Conservation (phyloP, 2,113 vertebrate genomes). For the Struthidea cinerea region DNA sequence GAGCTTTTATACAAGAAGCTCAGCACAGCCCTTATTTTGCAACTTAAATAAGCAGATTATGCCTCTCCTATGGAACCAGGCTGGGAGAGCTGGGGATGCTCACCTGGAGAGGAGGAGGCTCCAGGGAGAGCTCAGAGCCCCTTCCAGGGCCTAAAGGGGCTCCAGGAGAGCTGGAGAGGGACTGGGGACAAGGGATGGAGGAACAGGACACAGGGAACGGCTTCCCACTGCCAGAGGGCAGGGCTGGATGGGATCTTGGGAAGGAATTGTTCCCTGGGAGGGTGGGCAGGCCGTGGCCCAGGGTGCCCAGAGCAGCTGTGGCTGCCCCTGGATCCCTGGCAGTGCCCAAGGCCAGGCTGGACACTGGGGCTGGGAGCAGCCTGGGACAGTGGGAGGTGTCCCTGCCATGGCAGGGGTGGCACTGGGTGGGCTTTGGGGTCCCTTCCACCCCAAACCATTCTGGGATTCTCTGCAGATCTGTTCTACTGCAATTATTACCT, state of each 20-base stretch:
- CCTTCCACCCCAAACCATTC: accelerated
- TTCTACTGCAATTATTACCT: background rate
- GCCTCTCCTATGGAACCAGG: background rate
- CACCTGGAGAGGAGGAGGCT: background rate
- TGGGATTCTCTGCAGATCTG: background rate
- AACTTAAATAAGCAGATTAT: background rate
- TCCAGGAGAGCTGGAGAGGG: background rate
- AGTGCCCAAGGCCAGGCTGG: background rate
- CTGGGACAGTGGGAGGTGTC: background rate
- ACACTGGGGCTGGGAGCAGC: background rate
- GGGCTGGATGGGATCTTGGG: accelerated
- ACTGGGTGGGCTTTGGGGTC: accelerated
- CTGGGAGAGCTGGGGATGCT: background rate
- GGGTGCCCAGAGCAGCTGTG: background rate
- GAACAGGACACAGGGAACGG: background rate
- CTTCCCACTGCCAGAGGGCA: background rate
- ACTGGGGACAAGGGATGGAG: background rate
- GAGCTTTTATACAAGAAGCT: background rate
- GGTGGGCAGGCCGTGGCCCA: background rate
- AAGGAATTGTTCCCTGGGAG: background rate
- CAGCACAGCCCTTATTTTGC: background rate
- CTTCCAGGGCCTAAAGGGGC: background rate
- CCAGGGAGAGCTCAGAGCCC: background rate
- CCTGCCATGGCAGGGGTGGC: background rate
- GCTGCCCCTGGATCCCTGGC: background rate